phyloP scores from a whole-genome alignment of 2,888 invertebrate genomes.

The Hydroisotoma schaefferi region DNA sequence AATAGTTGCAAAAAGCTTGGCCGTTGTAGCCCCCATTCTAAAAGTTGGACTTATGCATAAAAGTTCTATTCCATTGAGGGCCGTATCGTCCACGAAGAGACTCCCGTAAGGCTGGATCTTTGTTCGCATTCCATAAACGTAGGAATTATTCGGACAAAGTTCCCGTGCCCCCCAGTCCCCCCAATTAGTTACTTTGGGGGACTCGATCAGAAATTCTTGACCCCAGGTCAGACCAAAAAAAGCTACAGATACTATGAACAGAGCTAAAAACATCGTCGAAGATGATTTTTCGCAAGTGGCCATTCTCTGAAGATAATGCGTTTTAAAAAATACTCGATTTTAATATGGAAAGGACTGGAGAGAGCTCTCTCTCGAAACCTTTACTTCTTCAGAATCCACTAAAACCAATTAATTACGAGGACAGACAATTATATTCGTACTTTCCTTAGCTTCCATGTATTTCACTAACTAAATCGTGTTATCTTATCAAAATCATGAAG shows the following conservation, averaged over 20 bases:
- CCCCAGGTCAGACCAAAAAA: not conserved
- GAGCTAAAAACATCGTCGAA: not conserved
- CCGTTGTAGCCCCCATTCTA: not conserved
- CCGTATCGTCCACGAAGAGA: constrained; percentile 9
- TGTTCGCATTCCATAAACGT: not conserved
- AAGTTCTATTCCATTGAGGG: constrained; percentile 13
- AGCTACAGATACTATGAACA: not conserved
- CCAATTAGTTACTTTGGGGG: constrained; percentile 4
- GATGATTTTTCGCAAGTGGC: not conserved
- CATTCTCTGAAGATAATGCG: no score
- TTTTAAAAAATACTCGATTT: no score
- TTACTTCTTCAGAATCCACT: not conserved
- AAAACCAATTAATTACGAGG: no score
- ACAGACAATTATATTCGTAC: no score
- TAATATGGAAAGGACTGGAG: not conserved
- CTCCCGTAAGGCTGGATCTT: not conserved
- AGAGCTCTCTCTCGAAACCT: not conserved
- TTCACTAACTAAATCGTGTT: no score
- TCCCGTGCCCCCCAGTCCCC: constrained; percentile 1
- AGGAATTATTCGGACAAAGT: not conserved
- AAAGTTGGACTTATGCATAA: not conserved
- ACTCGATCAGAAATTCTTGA: not conserved
- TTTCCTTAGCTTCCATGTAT: no score
- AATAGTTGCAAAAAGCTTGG: not conserved
- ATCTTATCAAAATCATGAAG: no score